A percentile compares a stretch with the other conserved stretches of the same genome.
These are phyloP conservation scores for Rhinolophus ferrumequinum DNA, from an alignment of 2,113 vertebrate species.

Conservation along the genomic window DNA sequence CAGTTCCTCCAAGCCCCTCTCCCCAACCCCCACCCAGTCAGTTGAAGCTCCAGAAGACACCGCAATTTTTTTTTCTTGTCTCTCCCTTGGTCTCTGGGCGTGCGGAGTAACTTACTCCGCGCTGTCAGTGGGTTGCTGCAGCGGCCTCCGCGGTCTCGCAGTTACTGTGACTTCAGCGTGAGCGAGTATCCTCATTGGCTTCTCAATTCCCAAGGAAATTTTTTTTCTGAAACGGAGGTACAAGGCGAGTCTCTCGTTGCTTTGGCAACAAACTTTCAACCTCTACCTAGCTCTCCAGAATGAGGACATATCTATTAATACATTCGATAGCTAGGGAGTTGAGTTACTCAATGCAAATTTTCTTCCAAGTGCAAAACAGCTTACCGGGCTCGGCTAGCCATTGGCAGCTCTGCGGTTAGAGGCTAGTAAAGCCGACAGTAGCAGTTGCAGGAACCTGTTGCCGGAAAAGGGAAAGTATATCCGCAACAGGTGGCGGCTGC, in stretches of 20 bases:
- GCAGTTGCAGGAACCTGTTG: not conserved
- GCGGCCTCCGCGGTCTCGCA: not conserved
- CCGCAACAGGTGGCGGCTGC: not conserved
- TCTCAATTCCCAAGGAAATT: slow-evolving; percentile 67
- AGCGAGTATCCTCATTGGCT: slow-evolving; percentile 13
- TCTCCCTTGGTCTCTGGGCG: not conserved
- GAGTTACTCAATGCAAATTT: slow-evolving; percentile 50
- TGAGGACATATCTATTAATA: slow-evolving; percentile 80
- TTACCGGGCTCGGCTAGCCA: not conserved
- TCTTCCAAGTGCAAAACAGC: slow-evolving; percentile 73
- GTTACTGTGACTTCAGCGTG: slow-evolving; percentile 54
- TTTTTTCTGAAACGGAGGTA: slow-evolving; percentile 63
- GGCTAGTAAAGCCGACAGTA: not conserved
- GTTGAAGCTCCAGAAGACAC: not conserved
- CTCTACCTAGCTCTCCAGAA: slow-evolving; percentile 42
- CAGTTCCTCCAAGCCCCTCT: not conserved
- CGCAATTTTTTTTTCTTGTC: not conserved
- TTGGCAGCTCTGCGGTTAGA: slow-evolving; percentile 14
- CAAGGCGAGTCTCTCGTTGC: slow-evolving; percentile 39
- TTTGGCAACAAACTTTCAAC: slow-evolving; percentile 71
- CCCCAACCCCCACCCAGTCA: not conserved
- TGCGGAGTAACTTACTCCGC: not conserved
- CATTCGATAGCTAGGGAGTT: slow-evolving; percentile 54
- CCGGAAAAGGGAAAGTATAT: slow-evolving; percentile 41
- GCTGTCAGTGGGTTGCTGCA: not conserved